A percentile compares a stretch with the other conserved stretches of the same genome.
Evolutionary conservation across 2,888 invertebrate genomes (phyloP).

Genomic region (Pseudanteris insignis): DNA sequence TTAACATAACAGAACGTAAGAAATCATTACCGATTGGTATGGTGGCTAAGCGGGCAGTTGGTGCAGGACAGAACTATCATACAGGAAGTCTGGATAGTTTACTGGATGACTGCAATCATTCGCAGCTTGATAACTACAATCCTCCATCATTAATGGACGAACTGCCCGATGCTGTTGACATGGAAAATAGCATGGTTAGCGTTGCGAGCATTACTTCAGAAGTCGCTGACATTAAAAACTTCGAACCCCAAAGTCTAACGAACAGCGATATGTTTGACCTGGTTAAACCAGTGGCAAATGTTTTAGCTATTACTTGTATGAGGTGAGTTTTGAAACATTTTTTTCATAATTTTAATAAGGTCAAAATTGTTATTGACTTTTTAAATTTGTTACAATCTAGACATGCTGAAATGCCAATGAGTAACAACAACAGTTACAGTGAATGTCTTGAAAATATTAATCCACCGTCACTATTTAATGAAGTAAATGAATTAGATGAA

Average conservation of each 20-base stretch:
- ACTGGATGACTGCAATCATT: slow-evolving; percentile 70
- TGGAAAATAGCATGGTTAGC: slow-evolving; percentile 85
- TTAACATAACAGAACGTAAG: slow-evolving; percentile 65
- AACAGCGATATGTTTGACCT: slow-evolving; percentile 69
- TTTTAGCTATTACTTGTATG: slow-evolving; percentile 65
- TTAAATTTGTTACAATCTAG: slow-evolving; percentile 21
- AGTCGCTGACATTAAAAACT: slow-evolving; percentile 72
- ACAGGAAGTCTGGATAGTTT: slow-evolving; percentile 74
- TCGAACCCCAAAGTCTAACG: slow-evolving; percentile 63
- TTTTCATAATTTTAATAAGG: not conserved
- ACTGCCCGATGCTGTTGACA: slow-evolving; percentile 70
- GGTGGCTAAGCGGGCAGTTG: slow-evolving; percentile 78
- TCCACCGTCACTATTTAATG: slow-evolving; percentile 78
- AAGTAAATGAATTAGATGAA: slow-evolving; percentile 72
- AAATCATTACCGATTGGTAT: slow-evolving; percentile 77
- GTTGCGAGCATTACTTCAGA: slow-evolving; percentile 86
- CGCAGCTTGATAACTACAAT: slow-evolving; percentile 81
- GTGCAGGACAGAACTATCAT: slow-evolving; percentile 67
- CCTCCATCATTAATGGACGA: slow-evolving; percentile 85
- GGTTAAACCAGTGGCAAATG: slow-evolving; percentile 70
- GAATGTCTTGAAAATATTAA: slow-evolving; percentile 75
- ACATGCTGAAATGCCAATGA: slow-evolving; percentile 62
- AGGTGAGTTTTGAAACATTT: slow-evolving; percentile 49
- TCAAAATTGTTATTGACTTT: not conserved
- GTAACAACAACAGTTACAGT: slow-evolving; percentile 68